A percentile compares a stretch with the other conserved stretches of the same genome.
phyloP scores from a whole-genome alignment of 2,797 vertebrate species.

The Enteromius radiatus region DNA sequence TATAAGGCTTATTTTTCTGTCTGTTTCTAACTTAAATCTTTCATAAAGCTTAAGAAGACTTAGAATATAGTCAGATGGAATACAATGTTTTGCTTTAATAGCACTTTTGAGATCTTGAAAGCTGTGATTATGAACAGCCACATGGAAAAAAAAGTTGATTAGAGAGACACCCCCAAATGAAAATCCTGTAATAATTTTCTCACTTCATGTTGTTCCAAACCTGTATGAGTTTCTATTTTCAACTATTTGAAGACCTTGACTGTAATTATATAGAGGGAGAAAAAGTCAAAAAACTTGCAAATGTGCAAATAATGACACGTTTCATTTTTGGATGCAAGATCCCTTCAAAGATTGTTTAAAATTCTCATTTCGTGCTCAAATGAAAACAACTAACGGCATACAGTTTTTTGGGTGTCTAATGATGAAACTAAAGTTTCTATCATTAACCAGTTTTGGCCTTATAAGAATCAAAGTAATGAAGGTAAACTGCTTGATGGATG shows the following conservation, averaged over 20 bases:
- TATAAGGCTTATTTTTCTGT: neutral
- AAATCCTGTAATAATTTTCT: neutral
- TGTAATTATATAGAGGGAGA: neutral
- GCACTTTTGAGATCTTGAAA: neutral
- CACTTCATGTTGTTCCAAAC: neutral
- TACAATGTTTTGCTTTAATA: neutral
- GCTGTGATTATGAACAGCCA: neutral
- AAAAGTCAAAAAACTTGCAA: neutral
- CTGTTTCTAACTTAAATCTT: neutral
- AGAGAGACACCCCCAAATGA: neutral
- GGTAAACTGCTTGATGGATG: neutral
- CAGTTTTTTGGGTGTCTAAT: neutral
- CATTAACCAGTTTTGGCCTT: neutral
- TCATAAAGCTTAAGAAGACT: neutral
- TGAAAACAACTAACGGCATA: neutral
- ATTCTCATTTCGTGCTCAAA: neutral
- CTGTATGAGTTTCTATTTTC: neutral
- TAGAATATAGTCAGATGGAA: neutral
- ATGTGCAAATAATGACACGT: neutral
- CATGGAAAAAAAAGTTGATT: neutral
- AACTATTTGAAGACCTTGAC: neutral
- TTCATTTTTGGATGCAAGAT: neutral
- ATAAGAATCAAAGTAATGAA: neutral
- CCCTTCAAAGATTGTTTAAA: neutral
- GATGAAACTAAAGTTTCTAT: neutral